A percentile compares a stretch with the other conserved stretches of the same genome.
Evolutionary conservation across 2,113 vertebrate species (phyloP).

Genomic region (Panthera uncia): DNA sequence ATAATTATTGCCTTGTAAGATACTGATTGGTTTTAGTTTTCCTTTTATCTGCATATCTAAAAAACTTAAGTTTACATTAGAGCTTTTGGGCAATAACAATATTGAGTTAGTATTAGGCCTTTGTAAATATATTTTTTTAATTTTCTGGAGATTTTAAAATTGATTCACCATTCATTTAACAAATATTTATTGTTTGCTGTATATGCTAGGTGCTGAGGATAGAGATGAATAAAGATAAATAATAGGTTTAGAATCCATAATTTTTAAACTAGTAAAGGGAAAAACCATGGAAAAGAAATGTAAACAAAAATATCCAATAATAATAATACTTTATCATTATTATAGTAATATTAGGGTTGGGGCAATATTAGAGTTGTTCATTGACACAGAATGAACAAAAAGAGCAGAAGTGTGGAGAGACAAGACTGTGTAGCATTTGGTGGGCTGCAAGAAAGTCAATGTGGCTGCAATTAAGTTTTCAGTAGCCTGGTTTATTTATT

Average conservation of each 20-base stretch:
- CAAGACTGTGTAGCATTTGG: background rate
- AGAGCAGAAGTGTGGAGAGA: background rate
- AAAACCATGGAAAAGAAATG: background rate
- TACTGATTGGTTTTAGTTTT: constrained; percentile 15
- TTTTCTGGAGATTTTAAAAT: background rate
- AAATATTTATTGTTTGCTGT: background rate
- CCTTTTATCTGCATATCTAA: background rate
- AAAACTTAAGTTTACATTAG: background rate
- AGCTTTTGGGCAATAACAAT: background rate
- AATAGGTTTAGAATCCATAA: background rate
- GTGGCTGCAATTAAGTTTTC: background rate
- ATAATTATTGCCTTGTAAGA: background rate
- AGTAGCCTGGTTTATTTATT: background rate
- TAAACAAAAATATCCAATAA: background rate
- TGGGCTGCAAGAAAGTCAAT: background rate
- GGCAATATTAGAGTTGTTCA: background rate
- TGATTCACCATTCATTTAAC: background rate
- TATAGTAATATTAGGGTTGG: background rate
- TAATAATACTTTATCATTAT: no score
- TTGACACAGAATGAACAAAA: background rate
- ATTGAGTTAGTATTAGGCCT: background rate
- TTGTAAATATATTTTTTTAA: background rate
- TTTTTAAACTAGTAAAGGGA: background rate
- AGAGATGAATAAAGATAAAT: background rate
- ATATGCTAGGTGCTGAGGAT: background rate